phyloP scores from a whole-genome alignment of 2,797 vertebrate species.

The Threskiornis aethiopicus region DNA sequence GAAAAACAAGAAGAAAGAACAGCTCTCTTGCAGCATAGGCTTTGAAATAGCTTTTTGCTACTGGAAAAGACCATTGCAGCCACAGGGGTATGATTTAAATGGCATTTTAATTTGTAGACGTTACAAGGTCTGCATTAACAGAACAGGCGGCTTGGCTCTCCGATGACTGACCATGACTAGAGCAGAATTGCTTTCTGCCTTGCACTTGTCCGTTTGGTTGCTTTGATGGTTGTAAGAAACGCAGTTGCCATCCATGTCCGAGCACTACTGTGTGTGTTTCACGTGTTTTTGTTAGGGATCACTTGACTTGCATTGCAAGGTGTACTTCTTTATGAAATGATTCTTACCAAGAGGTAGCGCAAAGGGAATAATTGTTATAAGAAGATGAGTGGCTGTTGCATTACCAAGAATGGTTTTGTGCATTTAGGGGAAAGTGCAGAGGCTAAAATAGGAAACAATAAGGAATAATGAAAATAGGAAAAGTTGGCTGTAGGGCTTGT shows the following conservation, averaged over 20 bases:
- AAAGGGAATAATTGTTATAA: neutral
- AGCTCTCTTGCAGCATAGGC: neutral
- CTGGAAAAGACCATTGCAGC: neutral
- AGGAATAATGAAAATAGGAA: constrained; percentile 11
- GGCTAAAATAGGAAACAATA: constrained; percentile 13
- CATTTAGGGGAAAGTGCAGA: neutral
- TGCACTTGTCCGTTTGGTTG: neutral
- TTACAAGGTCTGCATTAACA: neutral
- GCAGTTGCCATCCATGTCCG: neutral
- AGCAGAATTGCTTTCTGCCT: neutral
- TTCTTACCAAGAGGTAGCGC: neutral
- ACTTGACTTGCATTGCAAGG: neutral
- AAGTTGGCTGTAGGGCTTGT: neutral
- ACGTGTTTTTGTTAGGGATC: fast-evolving
- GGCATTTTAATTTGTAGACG: neutral
- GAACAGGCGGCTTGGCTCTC: neutral
- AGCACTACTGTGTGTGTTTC: neutral
- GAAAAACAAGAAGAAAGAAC: neutral
- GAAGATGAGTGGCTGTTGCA: neutral
- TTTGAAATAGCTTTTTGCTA: neutral
- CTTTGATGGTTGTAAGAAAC: neutral
- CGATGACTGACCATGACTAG: neutral
- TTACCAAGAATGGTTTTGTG: neutral
- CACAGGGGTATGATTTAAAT: neutral
- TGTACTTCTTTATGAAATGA: neutral